Conservation (phyloP, 2,797 vertebrate species). For the Acanthopagrus latus region DNA sequence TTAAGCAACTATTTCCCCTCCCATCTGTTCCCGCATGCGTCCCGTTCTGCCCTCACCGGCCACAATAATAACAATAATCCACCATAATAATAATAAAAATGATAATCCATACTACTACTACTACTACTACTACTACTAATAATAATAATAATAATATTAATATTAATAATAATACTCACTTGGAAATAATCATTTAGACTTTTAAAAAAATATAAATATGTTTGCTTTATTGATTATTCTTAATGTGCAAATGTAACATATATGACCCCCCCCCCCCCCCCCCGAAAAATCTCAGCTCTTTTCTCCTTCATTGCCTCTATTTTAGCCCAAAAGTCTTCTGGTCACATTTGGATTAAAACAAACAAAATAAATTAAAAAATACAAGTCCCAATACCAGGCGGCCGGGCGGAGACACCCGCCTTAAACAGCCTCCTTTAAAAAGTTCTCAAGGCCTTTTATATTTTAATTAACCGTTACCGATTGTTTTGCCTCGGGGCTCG, state of each 20-base stretch:
- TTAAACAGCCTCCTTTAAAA: conserved; percentile 66
- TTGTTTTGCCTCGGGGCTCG: conserved; percentile 83
- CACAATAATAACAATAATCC: conserved; percentile 9
- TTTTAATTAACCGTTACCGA: conserved; percentile 80
- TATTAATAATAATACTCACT: too few relatives aligned
- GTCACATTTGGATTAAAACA: background rate
- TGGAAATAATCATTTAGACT: background rate
- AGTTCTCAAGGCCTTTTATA: conserved; percentile 81
- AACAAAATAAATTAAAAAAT: too few relatives aligned
- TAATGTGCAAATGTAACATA: too few relatives aligned
- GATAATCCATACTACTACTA: conserved; percentile 3
- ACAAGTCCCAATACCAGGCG: conserved; percentile 30
- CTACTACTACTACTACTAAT: conserved; percentile 10
- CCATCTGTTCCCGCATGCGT: conserved; percentile 79
- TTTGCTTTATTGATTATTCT: background rate
- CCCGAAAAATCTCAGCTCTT: background rate
- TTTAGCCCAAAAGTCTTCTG: conserved; percentile 30
- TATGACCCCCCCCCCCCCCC: background rate
- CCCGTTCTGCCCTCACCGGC: conserved; percentile 32
- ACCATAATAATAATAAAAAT: conserved; percentile 3
- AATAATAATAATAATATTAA: background rate
- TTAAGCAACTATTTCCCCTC: conserved; percentile 78
- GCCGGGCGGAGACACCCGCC: conserved; percentile 31
- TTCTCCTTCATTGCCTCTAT: conserved; percentile 25
- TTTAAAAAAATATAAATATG: too few relatives aligned